phyloP scores from a whole-genome alignment of 1,140 invertebrate genomes.

The Thaumetopoea pityocampa region DNA sequence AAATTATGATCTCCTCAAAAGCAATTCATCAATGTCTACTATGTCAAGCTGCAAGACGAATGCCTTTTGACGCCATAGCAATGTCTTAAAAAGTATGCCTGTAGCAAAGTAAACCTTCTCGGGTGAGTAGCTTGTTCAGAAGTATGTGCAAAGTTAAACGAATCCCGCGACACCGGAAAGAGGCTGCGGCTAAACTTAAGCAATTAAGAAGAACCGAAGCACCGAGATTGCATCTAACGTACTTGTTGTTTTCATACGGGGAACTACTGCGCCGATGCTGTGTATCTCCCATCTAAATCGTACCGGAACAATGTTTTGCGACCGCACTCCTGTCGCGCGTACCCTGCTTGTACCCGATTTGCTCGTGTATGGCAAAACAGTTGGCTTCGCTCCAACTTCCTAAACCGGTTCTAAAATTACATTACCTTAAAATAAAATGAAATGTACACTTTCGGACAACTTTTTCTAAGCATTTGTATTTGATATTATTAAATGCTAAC shows the following conservation, averaged over 20 bases:
- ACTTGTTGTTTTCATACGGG: slow-evolving; percentile 62
- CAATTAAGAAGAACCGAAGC: slow-evolving; percentile 68
- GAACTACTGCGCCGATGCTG: slow-evolving; percentile 63
- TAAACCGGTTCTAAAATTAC: slow-evolving; percentile 15
- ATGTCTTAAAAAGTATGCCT: too few species aligned
- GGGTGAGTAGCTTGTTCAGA: slow-evolving; percentile 14
- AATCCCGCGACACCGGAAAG: slow-evolving; percentile 48
- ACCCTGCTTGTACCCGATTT: slow-evolving; percentile 22
- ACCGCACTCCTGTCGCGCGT: slow-evolving; percentile 16
- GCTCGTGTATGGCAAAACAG: slow-evolving; percentile 43
- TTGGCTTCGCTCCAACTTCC: slow-evolving; percentile 52
- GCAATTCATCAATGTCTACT: too few species aligned
- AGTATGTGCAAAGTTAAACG: slow-evolving; percentile 57
- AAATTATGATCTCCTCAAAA: too few species aligned
- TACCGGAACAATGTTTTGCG: slow-evolving; percentile 31
- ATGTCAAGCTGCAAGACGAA: too few species aligned
- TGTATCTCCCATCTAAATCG: slow-evolving; percentile 35
- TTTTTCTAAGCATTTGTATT: too few species aligned
- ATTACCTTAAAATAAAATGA: slow-evolving; percentile 10
- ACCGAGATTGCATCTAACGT: slow-evolving; percentile 58
- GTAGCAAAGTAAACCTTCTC: too few species aligned
- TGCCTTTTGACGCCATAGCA: too few species aligned
- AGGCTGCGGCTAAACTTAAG: slow-evolving; percentile 59
- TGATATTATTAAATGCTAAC: too few species aligned
- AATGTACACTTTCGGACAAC: too few species aligned